Evolutionary conservation across 2,797 vertebrate genomes (phyloP), one percentile per base, ranked within the genome.

Genomic region (Nannoperca obscura): DNA sequence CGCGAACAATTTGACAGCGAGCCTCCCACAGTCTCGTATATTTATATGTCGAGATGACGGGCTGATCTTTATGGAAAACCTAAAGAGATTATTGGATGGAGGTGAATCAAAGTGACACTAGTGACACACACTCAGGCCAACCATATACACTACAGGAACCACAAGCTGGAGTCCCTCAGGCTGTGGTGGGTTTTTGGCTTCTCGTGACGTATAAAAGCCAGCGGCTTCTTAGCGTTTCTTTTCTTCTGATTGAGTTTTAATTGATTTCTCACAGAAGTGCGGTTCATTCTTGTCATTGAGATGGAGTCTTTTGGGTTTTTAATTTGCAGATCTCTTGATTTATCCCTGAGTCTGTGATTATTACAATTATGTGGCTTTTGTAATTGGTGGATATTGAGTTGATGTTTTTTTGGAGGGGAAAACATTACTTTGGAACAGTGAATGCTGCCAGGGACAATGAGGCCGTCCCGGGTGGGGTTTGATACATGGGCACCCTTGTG

Each of bases 301-400:
- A 85, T 57, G 72, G 74, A 79, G 78, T 57, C 79, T 79, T 87
- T 82, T 24, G 30, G 82, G 61, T 72, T 92, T 92, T 83, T 90
- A 86, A 91, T 91, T 91, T 85, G 78, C 74, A 86, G 78, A 85
- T 91, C 89, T 87, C 86, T 88, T 90, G 88, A 93, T 92, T 93
- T 87, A 89, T 88, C 79, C 92, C 19, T 0, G 0, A 71, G 65
- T 89, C 83, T 92, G 82, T 92, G 88, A 92, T 94, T 91, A 93
- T 89, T 91, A 78, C 80, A 92, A 91, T 92, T 92, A 89, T 92
- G 92, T 90, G 90, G 91, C 78, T 90, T 90, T 71, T 83, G 76
- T 92, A 93, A 92, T 92, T 89, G 89, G 82, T 80, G 88, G 88
- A 92, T 92, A 89, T 91, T 46, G 38, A 82, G 86, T 87, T 83